These are phyloP conservation scores for Trichogramma dendrolimi DNA, from an alignment of 2,888 invertebrate genomes.

Conservation along the genomic window DNA sequence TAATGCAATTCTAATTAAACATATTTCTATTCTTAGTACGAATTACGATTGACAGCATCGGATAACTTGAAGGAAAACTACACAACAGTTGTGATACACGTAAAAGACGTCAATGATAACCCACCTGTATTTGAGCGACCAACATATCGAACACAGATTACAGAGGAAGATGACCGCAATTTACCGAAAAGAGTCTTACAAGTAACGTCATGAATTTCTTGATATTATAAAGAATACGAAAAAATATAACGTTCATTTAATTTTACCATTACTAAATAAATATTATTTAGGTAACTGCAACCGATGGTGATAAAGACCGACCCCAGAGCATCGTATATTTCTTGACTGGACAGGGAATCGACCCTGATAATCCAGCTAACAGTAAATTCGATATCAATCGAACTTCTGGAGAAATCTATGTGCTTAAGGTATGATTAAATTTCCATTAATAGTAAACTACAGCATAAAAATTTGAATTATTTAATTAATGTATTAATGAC, in stretches of 20 bases:
- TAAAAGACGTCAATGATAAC: conserved; percentile 98
- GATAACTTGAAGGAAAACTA: conserved; percentile 96
- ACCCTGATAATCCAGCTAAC: conserved; percentile 90
- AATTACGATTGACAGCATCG: conserved; percentile 88
- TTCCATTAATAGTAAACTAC: background rate
- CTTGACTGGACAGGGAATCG: conserved; percentile 91
- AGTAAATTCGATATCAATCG: conserved; percentile 96
- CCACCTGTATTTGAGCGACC: conserved; percentile 94
- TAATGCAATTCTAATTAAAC: too few species aligned
- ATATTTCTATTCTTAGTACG: conserved; percentile 64
- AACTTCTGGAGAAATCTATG: conserved; percentile 92
- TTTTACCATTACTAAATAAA: conserved; percentile 6
- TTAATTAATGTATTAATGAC: background rate
- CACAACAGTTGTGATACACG: conserved; percentile 93
- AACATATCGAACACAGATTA: conserved; percentile 91
- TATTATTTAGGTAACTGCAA: conserved; percentile 78
- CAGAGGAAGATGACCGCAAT: conserved; percentile 91
- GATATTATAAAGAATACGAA: too few species aligned
- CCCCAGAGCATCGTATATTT: conserved; percentile 94
- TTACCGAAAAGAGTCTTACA: conserved; percentile 89
- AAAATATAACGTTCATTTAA: background rate
- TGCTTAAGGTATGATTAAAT: conserved; percentile 68
- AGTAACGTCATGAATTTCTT: conserved; percentile 52
- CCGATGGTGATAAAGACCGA: conserved; percentile 92
- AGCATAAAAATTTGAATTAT: background rate